phyloP scores from a whole-genome alignment of 1,140 invertebrate genomes.

The Spodoptera litura region DNA sequence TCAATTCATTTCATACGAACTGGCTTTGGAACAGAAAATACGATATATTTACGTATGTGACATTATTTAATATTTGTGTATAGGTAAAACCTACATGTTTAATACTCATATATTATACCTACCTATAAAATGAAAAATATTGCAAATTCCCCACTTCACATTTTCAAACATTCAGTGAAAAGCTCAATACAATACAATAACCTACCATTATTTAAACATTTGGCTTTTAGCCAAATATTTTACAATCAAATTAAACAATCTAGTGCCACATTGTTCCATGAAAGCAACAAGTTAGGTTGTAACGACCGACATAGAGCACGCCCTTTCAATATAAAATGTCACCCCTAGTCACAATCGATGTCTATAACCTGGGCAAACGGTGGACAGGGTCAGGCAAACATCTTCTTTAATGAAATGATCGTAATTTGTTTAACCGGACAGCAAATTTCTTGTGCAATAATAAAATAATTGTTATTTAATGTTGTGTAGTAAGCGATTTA shows the following conservation, averaged over 20 bases:
- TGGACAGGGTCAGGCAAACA: slow-evolving; percentile 1
- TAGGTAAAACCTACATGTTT: too few relatives aligned
- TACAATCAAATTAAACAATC: neutral
- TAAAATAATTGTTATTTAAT: neutral
- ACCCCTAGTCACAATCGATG: slow-evolving; percentile 23
- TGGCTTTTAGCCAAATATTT: too few relatives aligned
- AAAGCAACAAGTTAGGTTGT: slow-evolving; percentile 44
- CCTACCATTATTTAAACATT: too few relatives aligned
- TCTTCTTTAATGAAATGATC: slow-evolving; percentile 34
- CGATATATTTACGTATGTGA: too few relatives aligned
- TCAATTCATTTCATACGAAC: too few relatives aligned
- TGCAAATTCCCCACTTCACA: too few relatives aligned
- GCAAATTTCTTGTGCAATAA: neutral
- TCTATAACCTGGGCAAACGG: slow-evolving; percentile 31
- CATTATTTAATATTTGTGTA: too few relatives aligned
- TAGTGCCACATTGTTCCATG: slow-evolving; percentile 3
- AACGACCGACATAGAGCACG: slow-evolving; percentile 44
- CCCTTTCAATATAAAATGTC: slow-evolving; percentile 49
- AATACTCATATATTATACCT: too few relatives aligned
- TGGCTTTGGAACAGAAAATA: too few relatives aligned
- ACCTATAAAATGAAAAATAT: too few relatives aligned
- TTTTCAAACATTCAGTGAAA: too few relatives aligned
- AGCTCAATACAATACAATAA: too few relatives aligned
- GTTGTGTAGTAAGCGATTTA: neutral
- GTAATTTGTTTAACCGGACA: slow-evolving; percentile 25